These are phyloP conservation scores for Melitaea athalia DNA, from an alignment of 2,888 invertebrate genomes.

Conservation along the genomic window DNA sequence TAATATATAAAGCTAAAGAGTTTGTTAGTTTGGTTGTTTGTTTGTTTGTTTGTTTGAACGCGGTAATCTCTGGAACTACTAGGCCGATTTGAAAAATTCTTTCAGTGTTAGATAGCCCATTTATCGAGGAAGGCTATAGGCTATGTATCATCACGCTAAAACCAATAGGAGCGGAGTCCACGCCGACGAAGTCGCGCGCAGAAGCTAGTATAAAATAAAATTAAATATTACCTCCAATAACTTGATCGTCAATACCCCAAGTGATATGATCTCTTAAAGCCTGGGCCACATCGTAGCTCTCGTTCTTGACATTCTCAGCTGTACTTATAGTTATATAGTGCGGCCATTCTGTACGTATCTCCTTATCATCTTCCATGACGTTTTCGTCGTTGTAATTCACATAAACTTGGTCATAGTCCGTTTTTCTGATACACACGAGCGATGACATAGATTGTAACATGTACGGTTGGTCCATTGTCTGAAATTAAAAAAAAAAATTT, in stretches of 20 bases:
- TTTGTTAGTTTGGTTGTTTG: no score
- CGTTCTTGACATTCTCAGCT: constrained; percentile 54
- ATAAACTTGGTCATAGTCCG: constrained; percentile 67
- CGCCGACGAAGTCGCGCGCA: no score
- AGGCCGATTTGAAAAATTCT: no score
- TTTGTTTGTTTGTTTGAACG: no score
- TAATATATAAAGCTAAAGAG: no score
- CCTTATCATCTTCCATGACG: constrained; percentile 1
- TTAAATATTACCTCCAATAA: constrained; percentile 57
- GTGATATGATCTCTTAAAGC: constrained; percentile 56
- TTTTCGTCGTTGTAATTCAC: constrained; percentile 54
- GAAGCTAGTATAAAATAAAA: no score
- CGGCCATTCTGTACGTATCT: constrained; percentile 46
- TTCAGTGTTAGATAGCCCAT: no score
- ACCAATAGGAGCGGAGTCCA: no score
- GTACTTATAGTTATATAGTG: constrained; percentile 52
- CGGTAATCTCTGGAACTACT: no score
- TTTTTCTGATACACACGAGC: constrained; percentile 55
- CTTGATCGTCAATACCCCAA: constrained; percentile 60
- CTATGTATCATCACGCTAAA: no score
- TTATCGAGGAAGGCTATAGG: no score
- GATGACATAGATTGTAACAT: constrained; percentile 69
- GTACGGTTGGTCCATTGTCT: constrained; percentile 71
- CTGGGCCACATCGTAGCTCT: constrained; percentile 59
- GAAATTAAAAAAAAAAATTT: constrained; percentile 29